Evolutionary conservation across 64 coral and sea anemone species (phyloP).

Genomic region (Dendrophyllia cribrosa): DNA sequence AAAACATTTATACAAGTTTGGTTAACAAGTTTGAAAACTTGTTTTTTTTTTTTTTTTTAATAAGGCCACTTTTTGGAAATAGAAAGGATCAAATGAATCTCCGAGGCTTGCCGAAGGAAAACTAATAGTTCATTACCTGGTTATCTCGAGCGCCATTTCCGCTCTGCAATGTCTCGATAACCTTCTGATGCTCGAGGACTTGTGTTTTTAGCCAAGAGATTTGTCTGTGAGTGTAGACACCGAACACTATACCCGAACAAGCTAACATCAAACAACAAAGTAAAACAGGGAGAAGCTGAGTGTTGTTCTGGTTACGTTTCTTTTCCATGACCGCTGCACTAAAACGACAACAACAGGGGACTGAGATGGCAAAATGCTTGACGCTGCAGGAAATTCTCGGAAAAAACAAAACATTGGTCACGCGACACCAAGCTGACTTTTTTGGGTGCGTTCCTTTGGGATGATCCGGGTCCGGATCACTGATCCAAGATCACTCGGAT

Average conservation of each 20-base stretch:
- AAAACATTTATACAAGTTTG: neutral
- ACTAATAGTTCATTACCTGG: neutral
- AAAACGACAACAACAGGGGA: neutral
- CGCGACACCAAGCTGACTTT: neutral
- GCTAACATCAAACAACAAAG: constrained; percentile 15
- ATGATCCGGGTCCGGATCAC: too few species aligned
- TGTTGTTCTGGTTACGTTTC: neutral
- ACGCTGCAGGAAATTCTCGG: neutral
- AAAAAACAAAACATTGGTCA: neutral
- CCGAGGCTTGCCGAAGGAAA: too few species aligned
- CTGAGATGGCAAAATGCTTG: neutral
- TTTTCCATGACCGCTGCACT: neutral
- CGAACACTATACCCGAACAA: constrained; percentile 4
- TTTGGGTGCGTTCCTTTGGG: too few species aligned
- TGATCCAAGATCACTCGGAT: too few species aligned
- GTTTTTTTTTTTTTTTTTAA: too few species aligned
- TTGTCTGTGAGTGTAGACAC: constrained; percentile 36
- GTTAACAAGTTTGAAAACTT: neutral
- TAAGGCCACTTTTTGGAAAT: too few species aligned
- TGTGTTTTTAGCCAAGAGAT: constrained; percentile 15
- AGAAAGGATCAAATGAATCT: neutral
- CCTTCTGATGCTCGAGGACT: constrained; percentile 2
- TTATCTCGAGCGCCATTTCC: neutral
- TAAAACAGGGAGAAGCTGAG: constrained; percentile 2
- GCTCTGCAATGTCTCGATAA: constrained; percentile 5